Evolutionary conservation across 2,797 vertebrate genomes (phyloP).

Genomic region (Glossophaga mutica): DNA sequence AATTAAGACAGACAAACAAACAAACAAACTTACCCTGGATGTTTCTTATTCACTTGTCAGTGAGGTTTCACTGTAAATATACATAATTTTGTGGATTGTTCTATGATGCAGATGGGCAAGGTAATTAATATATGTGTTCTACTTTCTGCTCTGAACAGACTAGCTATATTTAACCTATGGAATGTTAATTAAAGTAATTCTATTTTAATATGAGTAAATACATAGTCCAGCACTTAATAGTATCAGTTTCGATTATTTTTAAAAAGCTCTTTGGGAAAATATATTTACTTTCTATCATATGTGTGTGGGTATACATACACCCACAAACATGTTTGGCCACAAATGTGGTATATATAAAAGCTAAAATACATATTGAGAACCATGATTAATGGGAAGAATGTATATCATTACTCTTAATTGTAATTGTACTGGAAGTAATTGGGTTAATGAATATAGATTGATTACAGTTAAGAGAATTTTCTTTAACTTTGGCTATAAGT

Average conservation of each 20-base stretch:
- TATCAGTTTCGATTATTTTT: not conserved
- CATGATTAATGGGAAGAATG: not conserved
- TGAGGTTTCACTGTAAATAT: not conserved
- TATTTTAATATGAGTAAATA: not conserved
- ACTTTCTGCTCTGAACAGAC: not conserved
- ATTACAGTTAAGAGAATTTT: not conserved
- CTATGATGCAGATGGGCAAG: not conserved
- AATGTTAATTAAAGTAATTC: not conserved
- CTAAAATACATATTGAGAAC: constrained; percentile 1
- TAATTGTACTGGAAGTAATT: not conserved
- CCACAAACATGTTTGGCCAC: not conserved
- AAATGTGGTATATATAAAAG: not conserved
- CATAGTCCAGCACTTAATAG: not conserved
- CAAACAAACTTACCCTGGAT: not conserved
- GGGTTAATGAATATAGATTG: not conserved
- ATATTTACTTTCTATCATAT: not conserved
- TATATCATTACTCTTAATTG: not conserved
- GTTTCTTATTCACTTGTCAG: not conserved
- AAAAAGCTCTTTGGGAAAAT: not conserved
- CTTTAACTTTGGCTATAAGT: not conserved
- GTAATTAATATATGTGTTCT: not conserved
- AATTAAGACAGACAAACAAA: not conserved
- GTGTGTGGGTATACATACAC: not conserved
- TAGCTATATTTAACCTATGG: not conserved
- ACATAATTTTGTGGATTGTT: not conserved